Percentiles rank a stretch among this genome's conserved stretches.
phyloP scores from a whole-genome alignment of 2,888 invertebrate genomes.

The Metallyticus violacea region DNA sequence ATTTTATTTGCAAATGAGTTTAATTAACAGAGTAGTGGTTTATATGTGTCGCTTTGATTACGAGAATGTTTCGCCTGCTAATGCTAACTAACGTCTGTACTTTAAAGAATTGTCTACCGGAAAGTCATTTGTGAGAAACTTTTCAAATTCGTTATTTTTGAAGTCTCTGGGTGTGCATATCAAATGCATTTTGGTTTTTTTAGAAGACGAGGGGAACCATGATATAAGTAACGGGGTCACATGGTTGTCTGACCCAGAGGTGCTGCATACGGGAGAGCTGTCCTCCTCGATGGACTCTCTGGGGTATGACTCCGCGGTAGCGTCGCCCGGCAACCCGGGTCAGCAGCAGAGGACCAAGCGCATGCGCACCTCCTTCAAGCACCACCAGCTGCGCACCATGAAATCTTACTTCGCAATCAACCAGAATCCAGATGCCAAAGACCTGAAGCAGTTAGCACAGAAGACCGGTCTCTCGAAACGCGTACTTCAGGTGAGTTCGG shows the following conservation, averaged over 20 bases:
- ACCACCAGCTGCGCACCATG: constrained; percentile 98
- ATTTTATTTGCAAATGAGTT: too few relatives aligned
- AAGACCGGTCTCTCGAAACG: constrained; percentile 98
- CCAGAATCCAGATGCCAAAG: constrained; percentile 99
- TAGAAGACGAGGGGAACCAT: not conserved
- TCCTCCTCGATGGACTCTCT: constrained; percentile 62
- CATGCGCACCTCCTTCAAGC: constrained; percentile 98
- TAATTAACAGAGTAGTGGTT: too few relatives aligned
- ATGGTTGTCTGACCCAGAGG: constrained; percentile 53
- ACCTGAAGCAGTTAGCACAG: constrained; percentile 94
- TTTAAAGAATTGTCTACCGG: too few relatives aligned
- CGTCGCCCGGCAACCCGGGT: constrained; percentile 42
- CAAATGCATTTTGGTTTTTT: not conserved
- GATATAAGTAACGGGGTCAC: not conserved
- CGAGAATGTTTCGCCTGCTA: too few relatives aligned
- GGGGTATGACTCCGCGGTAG: constrained; percentile 55
- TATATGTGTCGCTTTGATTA: too few relatives aligned
- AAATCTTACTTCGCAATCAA: constrained; percentile 98
- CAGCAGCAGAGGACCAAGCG: constrained; percentile 78
- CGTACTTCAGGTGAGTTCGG: constrained; percentile 81
- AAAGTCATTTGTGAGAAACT: too few relatives aligned
- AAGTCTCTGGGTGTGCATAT: too few relatives aligned
- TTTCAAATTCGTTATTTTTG: not conserved
- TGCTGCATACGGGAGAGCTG: constrained; percentile 57
- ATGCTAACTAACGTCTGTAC: too few relatives aligned